Percentiles rank a stretch among this genome's conserved stretches.
Conservation (phyloP, 2,113 vertebrate genomes). For the Castor canadensis region DNA sequence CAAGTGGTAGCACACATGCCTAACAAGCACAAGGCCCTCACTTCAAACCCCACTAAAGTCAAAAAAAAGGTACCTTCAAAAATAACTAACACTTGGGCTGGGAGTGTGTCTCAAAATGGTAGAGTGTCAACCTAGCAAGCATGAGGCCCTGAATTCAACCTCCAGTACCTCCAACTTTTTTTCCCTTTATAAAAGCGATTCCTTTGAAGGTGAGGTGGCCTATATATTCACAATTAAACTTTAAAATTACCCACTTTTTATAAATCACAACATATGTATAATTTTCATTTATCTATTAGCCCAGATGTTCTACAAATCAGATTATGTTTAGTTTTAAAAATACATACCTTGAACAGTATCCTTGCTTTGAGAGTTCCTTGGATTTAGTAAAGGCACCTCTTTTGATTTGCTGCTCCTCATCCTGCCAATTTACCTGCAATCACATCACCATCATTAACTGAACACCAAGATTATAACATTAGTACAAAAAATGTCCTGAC, state of each 20-base stretch:
- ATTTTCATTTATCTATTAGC: constrained; percentile 41
- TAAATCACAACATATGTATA: constrained; percentile 26
- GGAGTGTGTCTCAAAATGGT: too few species aligned
- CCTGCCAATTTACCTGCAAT: constrained; percentile 86
- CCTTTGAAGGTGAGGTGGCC: background rate
- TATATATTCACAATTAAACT: background rate
- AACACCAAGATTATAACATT: constrained; percentile 12
- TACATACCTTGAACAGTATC: constrained; percentile 87
- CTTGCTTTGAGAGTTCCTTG: constrained; percentile 80
- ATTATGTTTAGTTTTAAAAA: constrained; percentile 34
- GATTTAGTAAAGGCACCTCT: constrained; percentile 85
- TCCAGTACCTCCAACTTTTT: background rate
- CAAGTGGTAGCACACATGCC: too few species aligned
- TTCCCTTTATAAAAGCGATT: background rate
- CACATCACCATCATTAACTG: background rate
- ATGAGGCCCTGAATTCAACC: too few species aligned
- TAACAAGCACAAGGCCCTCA: too few species aligned
- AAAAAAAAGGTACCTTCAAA: too few species aligned
- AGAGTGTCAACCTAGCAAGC: too few species aligned
- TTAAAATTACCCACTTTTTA: background rate
- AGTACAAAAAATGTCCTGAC: background rate
- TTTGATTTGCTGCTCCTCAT: constrained; percentile 91
- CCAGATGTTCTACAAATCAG: constrained; percentile 18
- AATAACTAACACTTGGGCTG: too few species aligned
- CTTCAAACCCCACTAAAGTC: too few species aligned